These are phyloP conservation scores for Listrodromus nycthemerus DNA, from an alignment of 2,888 invertebrate genomes.

Conservation along the genomic window DNA sequence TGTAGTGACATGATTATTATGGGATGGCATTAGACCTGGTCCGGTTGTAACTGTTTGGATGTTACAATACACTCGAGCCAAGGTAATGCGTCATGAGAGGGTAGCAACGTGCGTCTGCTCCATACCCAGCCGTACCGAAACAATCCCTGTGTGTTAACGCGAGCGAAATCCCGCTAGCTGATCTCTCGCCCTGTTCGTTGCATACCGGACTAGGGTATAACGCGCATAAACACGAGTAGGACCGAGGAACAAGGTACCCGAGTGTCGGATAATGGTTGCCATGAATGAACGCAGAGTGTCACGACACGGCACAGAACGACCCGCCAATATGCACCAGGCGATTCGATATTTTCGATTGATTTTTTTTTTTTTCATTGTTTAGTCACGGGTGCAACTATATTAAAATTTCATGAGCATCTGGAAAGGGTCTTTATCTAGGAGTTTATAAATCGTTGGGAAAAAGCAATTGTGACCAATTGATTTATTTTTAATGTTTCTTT, in stretches of 20 bases:
- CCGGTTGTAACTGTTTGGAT: constrained; percentile 58
- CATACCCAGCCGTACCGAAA: constrained; percentile 69
- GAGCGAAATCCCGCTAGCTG: neutral
- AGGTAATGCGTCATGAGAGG: constrained; percentile 79
- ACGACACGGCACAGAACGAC: neutral
- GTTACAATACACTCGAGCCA: constrained; percentile 77
- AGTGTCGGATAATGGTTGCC: constrained; percentile 23
- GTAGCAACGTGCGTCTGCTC: constrained; percentile 76
- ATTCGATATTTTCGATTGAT: neutral
- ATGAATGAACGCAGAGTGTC: constrained; percentile 22
- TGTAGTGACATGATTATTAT: constrained; percentile 69
- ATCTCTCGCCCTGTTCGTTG: constrained; percentile 13
- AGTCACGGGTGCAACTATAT: too few species aligned
- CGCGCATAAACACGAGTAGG: constrained; percentile 52
- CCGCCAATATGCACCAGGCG: too few species aligned
- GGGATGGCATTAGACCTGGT: constrained; percentile 49
- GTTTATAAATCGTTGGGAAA: neutral
- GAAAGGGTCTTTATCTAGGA: neutral
- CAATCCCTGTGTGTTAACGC: constrained; percentile 8
- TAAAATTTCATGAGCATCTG: neutral
- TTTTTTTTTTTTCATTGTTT: neutral
- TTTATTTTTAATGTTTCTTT: too few species aligned
- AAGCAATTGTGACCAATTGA: too few species aligned
- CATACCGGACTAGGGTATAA: constrained; percentile 43
- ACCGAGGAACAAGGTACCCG: constrained; percentile 46